Evolutionary conservation across 2,113 vertebrate genomes (phyloP), one percentile per base, ranked within the genome.

Genomic region (Tragelaphus buxtoni): DNA sequence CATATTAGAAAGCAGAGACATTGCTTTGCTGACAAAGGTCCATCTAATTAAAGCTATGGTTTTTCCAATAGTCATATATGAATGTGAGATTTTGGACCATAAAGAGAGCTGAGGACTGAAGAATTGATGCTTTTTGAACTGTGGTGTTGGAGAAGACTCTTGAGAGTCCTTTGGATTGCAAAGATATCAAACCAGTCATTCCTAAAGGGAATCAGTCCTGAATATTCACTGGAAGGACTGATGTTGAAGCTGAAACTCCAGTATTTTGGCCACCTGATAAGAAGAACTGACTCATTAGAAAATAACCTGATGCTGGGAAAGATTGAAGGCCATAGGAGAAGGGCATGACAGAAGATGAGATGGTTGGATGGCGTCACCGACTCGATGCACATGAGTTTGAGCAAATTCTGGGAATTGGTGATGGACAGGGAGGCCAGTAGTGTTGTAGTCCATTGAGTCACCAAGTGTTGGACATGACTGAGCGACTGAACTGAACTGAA

Each of bases 371-470:
- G 17, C 18, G 35, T 69, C n/a, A 69, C 1, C 8, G 2, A 20
- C 8, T 69, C 0, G 17, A 69, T 20, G 17, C 63, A 69, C n/a
- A 69, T 69, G 63, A 35, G 63, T 20, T 35, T 35, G 63, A 35
- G 63, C n/a, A 69, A 5, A 35, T 1, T n/a, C 63, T 69, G 63
- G 63, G 63, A 20, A 35, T 0, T 35, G 63, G 63, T 69, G n/a
- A 69, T 69, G n/a, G 9, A 35, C 63, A 35, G 32, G 63, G n/a
- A 69, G 22, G 9, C 63, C 17, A 69, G 10, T 4, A 35, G 17
- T 22, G 17, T 35, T 35, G n/a, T n/a, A 35, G n/a, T 69, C 63
- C n/a, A 11, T 22, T 69, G n/a, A 4, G 4, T 35, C 1, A 0
- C 63, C 63, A 35, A 69, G 9, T 35, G n/a, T 10, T 35, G 18